phyloP scores from a whole-genome alignment of 2,797 vertebrate species.

The Spinus olivaceus region DNA sequence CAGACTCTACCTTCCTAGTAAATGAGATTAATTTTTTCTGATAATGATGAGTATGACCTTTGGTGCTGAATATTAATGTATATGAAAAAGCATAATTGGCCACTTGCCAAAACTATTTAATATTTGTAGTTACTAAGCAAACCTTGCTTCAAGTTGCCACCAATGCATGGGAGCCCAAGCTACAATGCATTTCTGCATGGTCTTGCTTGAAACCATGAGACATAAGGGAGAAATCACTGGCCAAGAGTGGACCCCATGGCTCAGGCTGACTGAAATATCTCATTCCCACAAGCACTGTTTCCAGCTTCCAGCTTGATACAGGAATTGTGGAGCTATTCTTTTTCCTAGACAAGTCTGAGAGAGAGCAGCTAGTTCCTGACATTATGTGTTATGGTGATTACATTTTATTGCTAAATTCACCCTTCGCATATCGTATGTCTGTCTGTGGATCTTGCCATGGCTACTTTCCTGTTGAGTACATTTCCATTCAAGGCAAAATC shows the following conservation, averaged over 20 bases:
- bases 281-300: not conserved
- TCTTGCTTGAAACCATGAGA: fast-evolving
- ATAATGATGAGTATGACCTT: not conserved
- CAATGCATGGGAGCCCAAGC: not conserved
- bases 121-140: not conserved
- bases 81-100: not conserved
- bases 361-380: not conserved
- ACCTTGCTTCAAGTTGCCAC: not conserved
- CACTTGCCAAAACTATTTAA: not conserved
- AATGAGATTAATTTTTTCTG: not conserved
- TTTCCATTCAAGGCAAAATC: not conserved
- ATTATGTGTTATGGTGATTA: not conserved
- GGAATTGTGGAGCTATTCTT: not conserved
- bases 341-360: not conserved
- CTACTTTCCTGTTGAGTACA: not conserved
- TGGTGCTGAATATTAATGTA: not conserved
- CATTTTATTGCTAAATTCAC: not conserved
- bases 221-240: fast-evolving
- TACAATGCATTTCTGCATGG: not conserved
- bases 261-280: not conserved
- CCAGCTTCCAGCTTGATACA: not conserved
- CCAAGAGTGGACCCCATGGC: not conserved
- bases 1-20: not conserved
- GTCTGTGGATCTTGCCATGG: not conserved
- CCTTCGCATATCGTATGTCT: not conserved